Evolutionary conservation across 2,113 vertebrate genomes (phyloP), one percentile per base, ranked within the genome.

Genomic region (Ivindomyrus marchei): DNA sequence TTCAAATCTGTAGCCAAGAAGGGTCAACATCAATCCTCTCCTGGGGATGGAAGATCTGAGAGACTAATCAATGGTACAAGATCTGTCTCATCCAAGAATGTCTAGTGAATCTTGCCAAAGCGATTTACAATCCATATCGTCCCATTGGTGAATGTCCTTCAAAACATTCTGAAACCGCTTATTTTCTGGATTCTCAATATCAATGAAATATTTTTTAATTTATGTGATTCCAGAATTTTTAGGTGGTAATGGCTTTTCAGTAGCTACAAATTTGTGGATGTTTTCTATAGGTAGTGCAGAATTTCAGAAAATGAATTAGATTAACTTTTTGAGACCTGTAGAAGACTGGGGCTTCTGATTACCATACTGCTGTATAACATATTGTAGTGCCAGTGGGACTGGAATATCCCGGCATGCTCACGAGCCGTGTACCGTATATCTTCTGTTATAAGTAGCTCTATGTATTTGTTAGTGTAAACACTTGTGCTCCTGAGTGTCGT

Each of bases 41-140:
- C 7, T 47, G n/a, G 5, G 46, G 45, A n/a, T n/a, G 15, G 62
- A 8, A 21, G 15, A 77, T 50, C 45, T 36, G 80, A 84, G 84
- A 49, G 42, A 27, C 21, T 86, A 49, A 86, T 86, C 45, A 89
- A 49, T 87, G 27, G n/a, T 53, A 53, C 86, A 87, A 39, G 86
- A 39, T 53, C 49, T 39, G 17, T 87, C 31, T 53, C 11, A 50
- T 45, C 45, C 42, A 39, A 62, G 7, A 58, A 39, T 58, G 31
- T 56, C 39, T 19, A 83, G 39, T 49, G n/a, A 74, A 45, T 47
- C 24, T 42, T n/a, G 46, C 62, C 42, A 66, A 47, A 46, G 15
- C 3, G 7, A 47, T 50, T 62, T 47, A 46, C 46, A 74, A 52
- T 77, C 88, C 17, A 53, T 83, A 83, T n/a, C 15, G 11, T 21